Evolutionary conservation across 2,888 invertebrate genomes (phyloP).

Genomic region (Sarcophaga caerulescens): DNA sequence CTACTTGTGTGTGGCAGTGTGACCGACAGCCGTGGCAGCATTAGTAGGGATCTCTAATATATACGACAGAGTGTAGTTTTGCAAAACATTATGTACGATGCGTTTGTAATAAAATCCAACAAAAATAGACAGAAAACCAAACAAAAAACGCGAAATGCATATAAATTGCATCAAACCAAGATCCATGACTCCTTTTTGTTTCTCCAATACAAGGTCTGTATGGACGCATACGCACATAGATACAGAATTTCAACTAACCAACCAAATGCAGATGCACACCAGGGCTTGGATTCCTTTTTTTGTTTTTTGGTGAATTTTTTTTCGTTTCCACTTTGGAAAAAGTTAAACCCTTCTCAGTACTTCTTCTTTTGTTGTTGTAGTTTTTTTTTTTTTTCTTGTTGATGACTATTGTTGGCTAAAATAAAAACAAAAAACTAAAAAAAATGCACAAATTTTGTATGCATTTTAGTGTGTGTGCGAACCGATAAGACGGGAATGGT

Average conservation of each 20-base stretch:
- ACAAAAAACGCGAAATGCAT: conserved; percentile 73
- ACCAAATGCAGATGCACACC: conserved; percentile 66
- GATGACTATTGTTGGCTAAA: conserved; percentile 44
- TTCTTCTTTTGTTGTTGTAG: not conserved
- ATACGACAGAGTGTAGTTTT: conserved; percentile 39
- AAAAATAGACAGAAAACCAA: not conserved
- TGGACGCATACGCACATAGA: conserved; percentile 25
- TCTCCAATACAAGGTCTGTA: conserved; percentile 31
- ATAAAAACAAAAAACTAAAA: conserved; percentile 5
- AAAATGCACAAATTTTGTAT: conserved; percentile 48
- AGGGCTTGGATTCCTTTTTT: conserved; percentile 25
- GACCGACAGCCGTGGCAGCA: not conserved
- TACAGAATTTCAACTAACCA: conserved; percentile 59
- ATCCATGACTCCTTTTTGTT: conserved; percentile 18
- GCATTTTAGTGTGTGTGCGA: conserved; percentile 47
- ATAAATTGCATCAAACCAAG: conserved; percentile 77
- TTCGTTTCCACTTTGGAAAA: conserved; percentile 33
- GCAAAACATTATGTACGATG: conserved; percentile 29
- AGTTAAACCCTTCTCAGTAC: conserved; percentile 52
- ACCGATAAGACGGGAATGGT: not conserved
- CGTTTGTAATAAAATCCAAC: conserved; percentile 35
- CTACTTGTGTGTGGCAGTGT: not conserved
- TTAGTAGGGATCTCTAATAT: not conserved
- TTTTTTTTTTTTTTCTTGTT: conserved; percentile 8
- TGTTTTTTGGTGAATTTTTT: not conserved